Conservation (phyloP, 2,113 vertebrate species). For the Otocyon megalotis region DNA sequence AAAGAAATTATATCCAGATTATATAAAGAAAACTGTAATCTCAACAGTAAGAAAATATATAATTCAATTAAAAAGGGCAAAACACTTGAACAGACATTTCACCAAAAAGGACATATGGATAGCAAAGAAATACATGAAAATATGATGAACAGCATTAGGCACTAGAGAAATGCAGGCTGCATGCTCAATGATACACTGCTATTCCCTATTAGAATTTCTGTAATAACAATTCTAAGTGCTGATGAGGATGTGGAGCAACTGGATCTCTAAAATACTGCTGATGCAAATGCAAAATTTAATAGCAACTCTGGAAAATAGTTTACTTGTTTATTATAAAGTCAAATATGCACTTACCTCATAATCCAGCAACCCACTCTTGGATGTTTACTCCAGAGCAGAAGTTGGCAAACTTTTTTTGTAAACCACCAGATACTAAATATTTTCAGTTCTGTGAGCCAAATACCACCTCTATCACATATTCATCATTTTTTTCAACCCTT, state of each 20-base stretch:
- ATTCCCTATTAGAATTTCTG: neutral
- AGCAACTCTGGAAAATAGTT: neutral
- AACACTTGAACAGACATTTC: neutral
- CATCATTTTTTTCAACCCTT: neutral
- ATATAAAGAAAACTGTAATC: neutral
- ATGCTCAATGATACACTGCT: neutral
- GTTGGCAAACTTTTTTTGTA: neutral
- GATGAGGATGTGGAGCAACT: neutral
- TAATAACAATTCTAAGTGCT: neutral
- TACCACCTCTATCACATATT: neutral
- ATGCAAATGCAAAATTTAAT: neutral
- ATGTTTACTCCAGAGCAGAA: neutral
- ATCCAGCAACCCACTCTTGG: neutral
- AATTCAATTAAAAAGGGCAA: conserved; percentile 50
- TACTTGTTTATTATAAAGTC: neutral
- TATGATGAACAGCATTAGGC: neutral
- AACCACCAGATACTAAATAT: neutral
- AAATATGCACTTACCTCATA: neutral
- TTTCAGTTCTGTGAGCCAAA: neutral
- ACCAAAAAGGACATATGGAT: neutral
- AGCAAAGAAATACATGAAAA: conserved; percentile 24
- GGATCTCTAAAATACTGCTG: neutral
- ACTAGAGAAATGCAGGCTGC: neutral
- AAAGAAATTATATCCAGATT: neutral
- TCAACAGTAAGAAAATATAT: neutral